Conservation (phyloP, 2,888 invertebrate genomes). For the Synanthedon myopaeformis region DNA sequence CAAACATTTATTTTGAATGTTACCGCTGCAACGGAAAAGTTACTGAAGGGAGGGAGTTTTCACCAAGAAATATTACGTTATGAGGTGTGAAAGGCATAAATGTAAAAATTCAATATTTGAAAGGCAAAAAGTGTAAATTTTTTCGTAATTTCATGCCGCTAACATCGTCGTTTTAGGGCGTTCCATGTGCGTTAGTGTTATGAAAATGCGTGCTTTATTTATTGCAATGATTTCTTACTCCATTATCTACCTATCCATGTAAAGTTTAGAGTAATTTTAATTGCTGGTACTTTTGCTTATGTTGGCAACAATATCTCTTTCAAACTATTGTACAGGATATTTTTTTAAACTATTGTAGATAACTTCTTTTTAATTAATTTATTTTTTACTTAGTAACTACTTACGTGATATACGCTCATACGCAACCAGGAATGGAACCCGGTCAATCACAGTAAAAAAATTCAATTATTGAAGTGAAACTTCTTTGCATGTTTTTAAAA, state of each 20-base stretch:
- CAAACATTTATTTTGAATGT: conserved; percentile 68
- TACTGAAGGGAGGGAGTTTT: conserved; percentile 42
- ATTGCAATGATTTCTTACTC: not conserved
- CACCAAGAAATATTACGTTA: conserved; percentile 66
- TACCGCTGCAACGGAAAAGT: conserved; percentile 59
- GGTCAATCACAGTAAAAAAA: no score
- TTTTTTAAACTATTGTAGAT: no score
- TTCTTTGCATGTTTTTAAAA: no score
- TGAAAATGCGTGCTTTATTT: not conserved
- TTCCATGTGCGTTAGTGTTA: conserved; percentile 10
- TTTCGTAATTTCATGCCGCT: conserved; percentile 45
- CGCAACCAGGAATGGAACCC: no score
- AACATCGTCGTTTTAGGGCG: conserved; percentile 38
- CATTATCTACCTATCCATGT: not conserved
- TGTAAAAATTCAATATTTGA: conserved; percentile 69
- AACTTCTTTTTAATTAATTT: no score
- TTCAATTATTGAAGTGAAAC: no score
- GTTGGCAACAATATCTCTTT: no score
- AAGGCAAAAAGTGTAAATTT: conserved; percentile 44
- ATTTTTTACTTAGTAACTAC: no score
- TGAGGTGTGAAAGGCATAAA: conserved; percentile 70
- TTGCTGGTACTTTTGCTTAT: no score
- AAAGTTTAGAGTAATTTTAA: no score
- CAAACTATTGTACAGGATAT: no score
- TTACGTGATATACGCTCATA: no score